Conservation (phyloP, 1,140 invertebrate species). For the Meloidogyne exigua region DNA sequence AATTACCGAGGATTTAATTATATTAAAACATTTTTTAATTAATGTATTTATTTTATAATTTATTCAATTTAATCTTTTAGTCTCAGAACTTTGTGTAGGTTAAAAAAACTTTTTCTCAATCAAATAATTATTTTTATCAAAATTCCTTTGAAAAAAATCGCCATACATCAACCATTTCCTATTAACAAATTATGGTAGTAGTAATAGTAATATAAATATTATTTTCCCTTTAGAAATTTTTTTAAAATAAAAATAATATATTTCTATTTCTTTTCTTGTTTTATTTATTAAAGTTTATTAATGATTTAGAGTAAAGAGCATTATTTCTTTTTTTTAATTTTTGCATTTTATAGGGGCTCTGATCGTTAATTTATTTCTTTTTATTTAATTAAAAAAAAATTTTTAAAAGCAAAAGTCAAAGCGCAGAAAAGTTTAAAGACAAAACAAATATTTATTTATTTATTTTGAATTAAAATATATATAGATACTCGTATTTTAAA, state of each 20-base stretch:
- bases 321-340: too few species aligned
- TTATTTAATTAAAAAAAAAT: not conserved
- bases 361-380: not conserved
- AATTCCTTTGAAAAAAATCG: not conserved
- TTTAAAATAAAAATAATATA: too few species aligned
- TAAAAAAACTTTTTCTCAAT: not conserved
- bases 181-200: not conserved
- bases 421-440: not conserved
- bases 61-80: not conserved
- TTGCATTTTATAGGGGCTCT: too few species aligned
- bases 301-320: too few species aligned
- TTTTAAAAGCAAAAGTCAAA: not conserved
- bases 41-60: not conserved
- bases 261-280: too few species aligned
- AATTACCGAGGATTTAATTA: too few species aligned
- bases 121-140: not conserved
- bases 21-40: not conserved
- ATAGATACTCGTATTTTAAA: too few species aligned
- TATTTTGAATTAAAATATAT: too few species aligned
- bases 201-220: too few species aligned
- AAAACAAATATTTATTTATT: not conserved
- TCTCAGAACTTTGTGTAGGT: not conserved
- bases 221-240: too few species aligned
- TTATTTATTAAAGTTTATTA: too few species aligned
- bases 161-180: not conserved